phyloP scores from a whole-genome alignment of 2,888 invertebrate species.

The Caenorhabditis sp. region DNA sequence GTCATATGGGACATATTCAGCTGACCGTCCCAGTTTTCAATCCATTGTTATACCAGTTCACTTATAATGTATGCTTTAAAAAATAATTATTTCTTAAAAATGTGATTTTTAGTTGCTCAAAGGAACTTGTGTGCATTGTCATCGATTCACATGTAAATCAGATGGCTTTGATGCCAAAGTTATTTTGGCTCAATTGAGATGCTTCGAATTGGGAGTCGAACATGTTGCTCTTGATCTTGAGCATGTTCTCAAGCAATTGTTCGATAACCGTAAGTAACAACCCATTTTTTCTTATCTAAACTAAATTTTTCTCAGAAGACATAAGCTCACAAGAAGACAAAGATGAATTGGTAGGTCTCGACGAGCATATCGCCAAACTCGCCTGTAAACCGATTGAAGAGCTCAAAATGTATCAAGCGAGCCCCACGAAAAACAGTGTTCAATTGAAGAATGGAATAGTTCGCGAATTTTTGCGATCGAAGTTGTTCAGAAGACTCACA shows the following conservation, averaged over 20 bases:
- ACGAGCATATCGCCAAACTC: conserved; percentile 71
- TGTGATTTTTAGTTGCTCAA: conserved; percentile 71
- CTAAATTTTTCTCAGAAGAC: conserved; percentile 8
- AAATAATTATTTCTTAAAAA: neutral
- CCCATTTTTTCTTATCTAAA: neutral
- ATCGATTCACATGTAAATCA: conserved; percentile 68
- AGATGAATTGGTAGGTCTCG: conserved; percentile 65
- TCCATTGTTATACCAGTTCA: conserved; percentile 84
- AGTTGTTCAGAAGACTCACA: conserved; percentile 59
- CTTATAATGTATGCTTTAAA: conserved; percentile 76
- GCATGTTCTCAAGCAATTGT: conserved; percentile 30
- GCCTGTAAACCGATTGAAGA: conserved; percentile 54
- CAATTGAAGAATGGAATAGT: conserved; percentile 52
- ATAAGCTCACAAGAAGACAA: conserved; percentile 16
- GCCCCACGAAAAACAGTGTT: conserved; percentile 57
- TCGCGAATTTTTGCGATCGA: conserved; percentile 44
- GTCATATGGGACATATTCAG: conserved; percentile 93
- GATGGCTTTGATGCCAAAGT: conserved; percentile 71
- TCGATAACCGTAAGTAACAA: conserved; percentile 4
- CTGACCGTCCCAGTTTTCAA: conserved; percentile 88
- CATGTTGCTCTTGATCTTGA: conserved; percentile 78
- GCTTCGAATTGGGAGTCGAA: conserved; percentile 77
- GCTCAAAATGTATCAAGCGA: conserved; percentile 18
- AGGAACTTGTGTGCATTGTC: conserved; percentile 74
- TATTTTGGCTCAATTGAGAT: conserved; percentile 77